These are phyloP conservation scores for Amphipyra tragopoginis DNA, from an alignment of 2,888 invertebrate genomes.

Conservation along the genomic window DNA sequence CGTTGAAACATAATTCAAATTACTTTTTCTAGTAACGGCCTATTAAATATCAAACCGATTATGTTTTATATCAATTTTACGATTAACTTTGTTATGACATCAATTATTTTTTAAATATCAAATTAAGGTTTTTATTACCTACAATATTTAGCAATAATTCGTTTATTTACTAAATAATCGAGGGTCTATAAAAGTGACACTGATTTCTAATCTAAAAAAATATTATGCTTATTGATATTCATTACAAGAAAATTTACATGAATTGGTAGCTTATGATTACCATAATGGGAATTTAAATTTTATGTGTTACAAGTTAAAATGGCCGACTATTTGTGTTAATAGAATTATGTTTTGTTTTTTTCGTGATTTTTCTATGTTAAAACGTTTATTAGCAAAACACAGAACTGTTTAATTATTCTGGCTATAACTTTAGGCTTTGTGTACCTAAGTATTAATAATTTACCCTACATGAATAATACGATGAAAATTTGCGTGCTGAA, in stretches of 20 bases:
- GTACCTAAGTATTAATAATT: too few species aligned
- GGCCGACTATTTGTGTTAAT: constrained; percentile 3
- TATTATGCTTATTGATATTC: constrained; percentile 17
- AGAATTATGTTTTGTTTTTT: constrained; percentile 2
- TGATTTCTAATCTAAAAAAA: constrained; percentile 3
- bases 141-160: constrained; percentile 17
- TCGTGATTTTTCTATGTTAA: background rate
- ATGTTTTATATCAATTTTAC: constrained; percentile 9
- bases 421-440: too few species aligned
- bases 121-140: constrained; percentile 17
- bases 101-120: constrained; percentile 14
- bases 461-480: too few species aligned
- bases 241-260: constrained; percentile 22
- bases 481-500: too few species aligned
- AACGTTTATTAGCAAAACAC: too few species aligned
- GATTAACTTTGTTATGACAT: constrained; percentile 26
- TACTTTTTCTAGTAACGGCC: constrained; percentile 11
- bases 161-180: constrained; percentile 18
- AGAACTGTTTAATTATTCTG: too few species aligned
- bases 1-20: constrained; percentile 10
- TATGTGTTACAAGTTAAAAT: constrained; percentile 3
- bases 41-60: constrained; percentile 18
- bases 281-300: constrained; percentile 22
- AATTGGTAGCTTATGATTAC: constrained; percentile 11
- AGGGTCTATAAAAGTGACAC: constrained; percentile 6